Evolutionary conservation across 2,888 invertebrate genomes (phyloP).

Genomic region (Prenolepis imparis): DNA sequence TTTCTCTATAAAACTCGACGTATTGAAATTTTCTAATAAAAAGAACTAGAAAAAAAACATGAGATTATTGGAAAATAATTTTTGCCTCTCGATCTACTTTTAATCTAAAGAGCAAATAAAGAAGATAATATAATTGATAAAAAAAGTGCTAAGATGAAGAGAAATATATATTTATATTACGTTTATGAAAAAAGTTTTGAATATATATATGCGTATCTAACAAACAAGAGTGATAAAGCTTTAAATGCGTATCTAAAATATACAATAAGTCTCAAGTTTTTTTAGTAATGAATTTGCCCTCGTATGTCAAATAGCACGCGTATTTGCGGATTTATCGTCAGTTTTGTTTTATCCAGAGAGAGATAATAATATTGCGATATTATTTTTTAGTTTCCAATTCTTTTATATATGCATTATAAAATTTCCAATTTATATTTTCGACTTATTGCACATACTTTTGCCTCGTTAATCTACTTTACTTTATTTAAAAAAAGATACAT

Average conservation of each 20-base stretch:
- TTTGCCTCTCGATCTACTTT: background rate
- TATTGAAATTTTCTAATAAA: background rate
- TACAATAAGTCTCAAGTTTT: background rate
- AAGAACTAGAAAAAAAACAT: background rate
- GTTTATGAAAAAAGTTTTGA: background rate
- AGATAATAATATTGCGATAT: background rate
- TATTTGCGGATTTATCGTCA: background rate
- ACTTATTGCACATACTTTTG: background rate
- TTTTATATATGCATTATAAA: background rate
- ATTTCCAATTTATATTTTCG: background rate
- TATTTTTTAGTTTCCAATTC: background rate
- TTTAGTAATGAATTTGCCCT: background rate
- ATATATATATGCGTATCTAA: background rate
- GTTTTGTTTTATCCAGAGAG: background rate
- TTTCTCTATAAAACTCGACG: background rate
- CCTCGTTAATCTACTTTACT: background rate
- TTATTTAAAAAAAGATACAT: background rate
- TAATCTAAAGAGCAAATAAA: background rate
- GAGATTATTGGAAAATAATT: no score
- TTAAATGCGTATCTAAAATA: background rate
- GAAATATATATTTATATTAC: background rate
- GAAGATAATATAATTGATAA: constrained; percentile 12
- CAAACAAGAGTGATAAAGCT: no score
- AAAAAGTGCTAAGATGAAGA: background rate
- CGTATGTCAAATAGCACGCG: background rate